Base-by-base conservation (phyloP, 2,888 invertebrate genomes). In the Diadromus collaris region DNA sequence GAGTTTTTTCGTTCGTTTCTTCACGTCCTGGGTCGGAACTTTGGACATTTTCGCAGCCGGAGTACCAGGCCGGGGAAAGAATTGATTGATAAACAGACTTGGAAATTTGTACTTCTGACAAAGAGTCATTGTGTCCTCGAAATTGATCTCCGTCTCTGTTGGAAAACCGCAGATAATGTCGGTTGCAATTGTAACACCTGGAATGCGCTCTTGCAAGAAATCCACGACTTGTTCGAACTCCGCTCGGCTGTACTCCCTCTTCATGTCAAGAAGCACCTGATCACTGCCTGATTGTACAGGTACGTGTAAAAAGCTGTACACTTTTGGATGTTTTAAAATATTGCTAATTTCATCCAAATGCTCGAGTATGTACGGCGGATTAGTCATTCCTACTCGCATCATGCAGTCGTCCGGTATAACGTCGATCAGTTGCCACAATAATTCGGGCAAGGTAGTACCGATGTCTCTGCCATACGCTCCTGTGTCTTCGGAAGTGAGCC, bases 101-200 rank as follows among this genome's bases (percentile, higher is more conserved):
- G 98, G 97, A 91, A 99, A 99, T 84, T 95, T 94, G 90, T 98
- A 96, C 88, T 96, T 95, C 81, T 92, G 91, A 83, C 99, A 98
- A 0, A 99, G 92, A 0, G 92, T 89, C 92, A 98, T 91, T 0
- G 98, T 99, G 81, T 97, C 95, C 63, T 95, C 94, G 91, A 99
- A 99, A 91, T 99, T 97, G 13, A 91, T 90, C 60, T 95, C 96
- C 0, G 97, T 98, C 92, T 99, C 99, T 0, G 97, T 98, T 0
- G 99, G 99, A 91, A 99, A 99, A 0, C 99, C 99, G 90, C 99
- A 99, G 86, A 99, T 99, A 60, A 99, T 96, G 89, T 99, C 99
- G 0, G 99, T 99, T 0, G 98, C 99, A 86, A 99, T 97, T 16
- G 97, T 98, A 67, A 99, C 93, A 2, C 96, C 97, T 0, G 96